Percentiles rank a stretch among this genome's conserved stretches.
Evolutionary conservation across 2,797 vertebrate species (phyloP).

Genomic region (Lepus townsendii): DNA sequence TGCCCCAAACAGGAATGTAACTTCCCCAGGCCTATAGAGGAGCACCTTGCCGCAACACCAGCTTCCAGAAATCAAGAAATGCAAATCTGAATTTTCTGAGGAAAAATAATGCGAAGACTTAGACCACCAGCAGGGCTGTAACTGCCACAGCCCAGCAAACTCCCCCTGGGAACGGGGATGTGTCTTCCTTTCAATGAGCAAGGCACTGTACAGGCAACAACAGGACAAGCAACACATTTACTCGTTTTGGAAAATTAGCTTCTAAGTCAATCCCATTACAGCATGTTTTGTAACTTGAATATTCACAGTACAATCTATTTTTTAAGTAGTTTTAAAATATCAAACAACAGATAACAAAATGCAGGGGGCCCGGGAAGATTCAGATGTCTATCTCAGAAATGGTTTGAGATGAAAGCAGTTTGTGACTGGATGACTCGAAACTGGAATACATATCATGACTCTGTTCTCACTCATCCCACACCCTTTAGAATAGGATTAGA

Average conservation of each 20-base stretch:
- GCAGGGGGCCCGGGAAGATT: not conserved
- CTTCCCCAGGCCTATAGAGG: not conserved
- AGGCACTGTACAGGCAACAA: not conserved
- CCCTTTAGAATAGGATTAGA: not conserved
- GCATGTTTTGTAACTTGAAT: not conserved
- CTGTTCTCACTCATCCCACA: slow-evolving; percentile 6
- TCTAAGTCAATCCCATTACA: not conserved
- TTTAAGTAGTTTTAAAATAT: not conserved
- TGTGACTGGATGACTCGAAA: slow-evolving; percentile 31
- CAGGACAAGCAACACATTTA: not conserved
- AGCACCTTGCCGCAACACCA: not conserved
- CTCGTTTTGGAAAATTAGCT: slow-evolving; percentile 1
- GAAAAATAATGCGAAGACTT: not conserved
- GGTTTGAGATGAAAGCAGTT: slow-evolving; percentile 14
- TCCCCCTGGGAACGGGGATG: not conserved
- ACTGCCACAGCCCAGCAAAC: not conserved
- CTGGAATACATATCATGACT: slow-evolving; percentile 8
- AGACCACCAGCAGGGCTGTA: not conserved
- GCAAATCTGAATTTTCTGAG: not conserved
- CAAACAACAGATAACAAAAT: slow-evolving; percentile 22
- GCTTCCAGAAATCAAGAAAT: not conserved
- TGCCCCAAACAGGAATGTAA: not conserved
- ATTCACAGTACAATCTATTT: not conserved
- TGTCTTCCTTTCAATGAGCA: not conserved
- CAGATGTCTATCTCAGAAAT: not conserved